These are phyloP conservation scores for Peromyscus aztecus DNA, from an alignment of 2,797 vertebrate species.

Conservation along the genomic window DNA sequence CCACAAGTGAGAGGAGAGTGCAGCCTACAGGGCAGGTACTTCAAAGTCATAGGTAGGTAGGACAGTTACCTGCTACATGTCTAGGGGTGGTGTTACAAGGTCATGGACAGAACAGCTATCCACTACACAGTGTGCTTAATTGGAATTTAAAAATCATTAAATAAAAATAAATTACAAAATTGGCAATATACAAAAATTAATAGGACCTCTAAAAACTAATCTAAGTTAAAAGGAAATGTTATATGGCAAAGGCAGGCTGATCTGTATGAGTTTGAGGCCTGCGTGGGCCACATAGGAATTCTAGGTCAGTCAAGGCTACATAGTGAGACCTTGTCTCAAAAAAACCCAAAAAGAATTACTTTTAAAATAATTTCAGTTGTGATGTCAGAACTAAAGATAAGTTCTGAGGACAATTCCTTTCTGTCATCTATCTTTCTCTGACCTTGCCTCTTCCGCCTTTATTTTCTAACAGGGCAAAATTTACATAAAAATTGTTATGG, in stretches of 20 bases:
- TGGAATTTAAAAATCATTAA: not conserved
- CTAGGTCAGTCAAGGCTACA: not conserved
- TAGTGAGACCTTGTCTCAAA: not conserved
- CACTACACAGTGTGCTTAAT: not conserved
- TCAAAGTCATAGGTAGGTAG: too few species aligned
- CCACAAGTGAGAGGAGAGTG: too few species aligned
- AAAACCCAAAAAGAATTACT: not conserved
- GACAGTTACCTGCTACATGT: too few species aligned
- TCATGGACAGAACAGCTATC: too few species aligned
- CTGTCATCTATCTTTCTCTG: not conserved
- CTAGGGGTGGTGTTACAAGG: too few species aligned
- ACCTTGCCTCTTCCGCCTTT: not conserved
- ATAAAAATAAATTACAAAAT: not conserved
- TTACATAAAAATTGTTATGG: not conserved
- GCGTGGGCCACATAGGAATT: not conserved
- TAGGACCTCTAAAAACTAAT: not conserved
- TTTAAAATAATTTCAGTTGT: not conserved
- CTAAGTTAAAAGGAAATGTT: not conserved
- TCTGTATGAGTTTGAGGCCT: not conserved
- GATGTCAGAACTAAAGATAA: not conserved
- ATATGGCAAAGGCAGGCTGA: not conserved
- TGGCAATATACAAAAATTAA: not conserved
- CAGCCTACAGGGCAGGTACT: too few species aligned
- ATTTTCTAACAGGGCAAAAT: not conserved
- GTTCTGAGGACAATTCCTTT: not conserved